A percentile compares a stretch with the other conserved stretches of the same genome.
These are phyloP conservation scores for Yponomeuta sedellus DNA, from an alignment of 2,888 invertebrate species.

Conservation along the genomic window DNA sequence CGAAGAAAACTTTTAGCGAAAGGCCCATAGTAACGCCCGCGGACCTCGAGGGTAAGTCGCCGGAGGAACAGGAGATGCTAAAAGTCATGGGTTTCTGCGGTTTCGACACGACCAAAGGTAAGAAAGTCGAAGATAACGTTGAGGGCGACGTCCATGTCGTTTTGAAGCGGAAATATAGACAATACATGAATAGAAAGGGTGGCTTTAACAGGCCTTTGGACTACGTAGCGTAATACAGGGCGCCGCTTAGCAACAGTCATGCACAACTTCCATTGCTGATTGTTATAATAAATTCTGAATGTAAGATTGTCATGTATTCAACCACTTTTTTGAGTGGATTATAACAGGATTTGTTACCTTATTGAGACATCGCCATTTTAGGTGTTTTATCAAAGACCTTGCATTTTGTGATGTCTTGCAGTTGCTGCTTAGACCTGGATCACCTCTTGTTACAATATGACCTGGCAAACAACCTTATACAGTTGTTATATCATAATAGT, in stretches of 20 bases:
- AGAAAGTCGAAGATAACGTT: conserved; percentile 95
- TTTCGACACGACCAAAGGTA: conserved; percentile 97
- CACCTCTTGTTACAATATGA: background rate
- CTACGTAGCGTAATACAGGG: conserved; percentile 86
- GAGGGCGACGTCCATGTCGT: conserved; percentile 97
- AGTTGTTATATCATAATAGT: background rate
- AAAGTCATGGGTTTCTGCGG: conserved; percentile 97
- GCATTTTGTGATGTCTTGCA: background rate
- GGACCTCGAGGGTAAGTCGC: conserved; percentile 92
- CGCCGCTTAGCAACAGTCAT: conserved; percentile 18
- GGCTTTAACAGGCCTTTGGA: conserved; percentile 99
- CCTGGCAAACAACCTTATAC: background rate
- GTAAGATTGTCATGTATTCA: background rate
- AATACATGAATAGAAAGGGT: conserved; percentile 99
- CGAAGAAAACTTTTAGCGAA: conserved; percentile 66
- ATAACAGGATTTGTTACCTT: background rate
- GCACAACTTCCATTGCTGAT: conserved; percentile 15
- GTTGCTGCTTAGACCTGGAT: background rate
- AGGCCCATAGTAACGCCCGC: conserved; percentile 85
- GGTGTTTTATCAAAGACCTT: background rate
- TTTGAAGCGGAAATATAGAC: conserved; percentile 96
- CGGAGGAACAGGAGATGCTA: conserved; percentile 96
- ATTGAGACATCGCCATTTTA: background rate
- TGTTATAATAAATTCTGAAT: conserved; percentile 2
- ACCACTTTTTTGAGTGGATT: conserved; percentile 17